A percentile compares a stretch with the other conserved stretches of the same genome.
These are phyloP conservation scores for Hartigia nigra DNA, from an alignment of 2,888 invertebrate genomes.

Conservation along the genomic window DNA sequence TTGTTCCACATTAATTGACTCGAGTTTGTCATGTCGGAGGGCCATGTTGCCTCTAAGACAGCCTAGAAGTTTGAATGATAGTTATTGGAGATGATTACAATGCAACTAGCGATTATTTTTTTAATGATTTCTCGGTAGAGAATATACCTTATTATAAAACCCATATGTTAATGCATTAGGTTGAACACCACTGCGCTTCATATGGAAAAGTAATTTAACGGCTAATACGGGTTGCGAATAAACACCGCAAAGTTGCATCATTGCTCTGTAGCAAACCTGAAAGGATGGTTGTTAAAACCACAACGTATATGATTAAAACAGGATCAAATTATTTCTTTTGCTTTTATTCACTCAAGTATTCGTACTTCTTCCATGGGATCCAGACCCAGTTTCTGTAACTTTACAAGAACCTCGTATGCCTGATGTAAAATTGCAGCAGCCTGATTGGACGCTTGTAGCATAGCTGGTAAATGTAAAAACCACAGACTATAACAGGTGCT, in stretches of 20 bases:
- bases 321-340: neutral
- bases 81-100: neutral
- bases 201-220: constrained; percentile 88
- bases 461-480: constrained; percentile 95
- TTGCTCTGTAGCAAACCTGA: constrained; percentile 94
- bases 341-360: neutral
- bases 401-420: constrained; percentile 88
- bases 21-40: constrained; percentile 82
- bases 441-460: constrained; percentile 72
- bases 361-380: constrained; percentile 88
- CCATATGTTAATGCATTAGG: constrained; percentile 99
- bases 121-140: constrained; percentile 57
- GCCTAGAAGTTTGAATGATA: constrained; percentile 64
- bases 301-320: neutral
- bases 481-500: constrained; percentile 94
- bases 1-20: constrained; percentile 94
- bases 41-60: constrained; percentile 96
- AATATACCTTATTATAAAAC: constrained; percentile 73
- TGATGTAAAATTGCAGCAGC: constrained; percentile 63
- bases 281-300: constrained; percentile 11
- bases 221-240: constrained; percentile 95
- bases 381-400: constrained; percentile 86
- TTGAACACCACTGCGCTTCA: constrained; percentile 93
- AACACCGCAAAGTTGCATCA: constrained; percentile 98
- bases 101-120: neutral